Base-by-base conservation (phyloP, 2,113 vertebrate species). In the Perognathus longimembris region DNA sequence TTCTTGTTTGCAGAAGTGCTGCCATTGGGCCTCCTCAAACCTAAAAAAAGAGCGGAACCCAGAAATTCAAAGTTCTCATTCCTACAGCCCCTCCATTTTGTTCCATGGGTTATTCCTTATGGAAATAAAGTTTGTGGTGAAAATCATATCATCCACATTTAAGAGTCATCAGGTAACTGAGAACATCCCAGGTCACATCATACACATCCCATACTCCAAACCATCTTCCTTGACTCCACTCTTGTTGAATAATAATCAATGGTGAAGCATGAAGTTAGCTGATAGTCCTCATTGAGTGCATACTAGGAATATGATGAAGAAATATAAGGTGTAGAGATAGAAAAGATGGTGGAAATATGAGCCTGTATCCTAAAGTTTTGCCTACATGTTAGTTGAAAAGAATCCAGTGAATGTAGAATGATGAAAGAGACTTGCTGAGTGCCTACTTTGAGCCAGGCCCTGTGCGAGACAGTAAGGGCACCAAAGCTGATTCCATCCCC, bases 1-100 rank as follows among this genome's bases (percentile, higher is more conserved):
- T 66, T 83, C 89, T 90, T 67, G n/a, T 75, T 90, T 85, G 42
- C 61, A 26, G 36, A 77, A 81, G 18, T 88, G 74, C 70, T 30
- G 85, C 85, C 78, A 93, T 96, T 92, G 83, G 89, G 61, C 88
- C 59, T 93, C 86, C 85, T 71, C 54, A 92, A 85, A 82, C 83
- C 88, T 86, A 88, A 90, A 83, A 70, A 84, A 74, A 93, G 38
- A 78, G 2, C 32, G 14, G 45, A 91, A 93, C 63, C 20, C 80
- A 85, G 86, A 96, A 88, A 75, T 50, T 5, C 40, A 75, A 76
- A 75, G 26, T 71, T 85, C 57, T 84, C 42, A 6, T 71, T 59
- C 36, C 63, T 40, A 14, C 2, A 30, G 22, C 63, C 24, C 83
- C 77, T 57, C 73, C 2, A 6, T 83, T 61, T 79, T 71, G 67